phyloP scores from a whole-genome alignment of 2,113 vertebrate genomes.

The Stegastes partitus region DNA sequence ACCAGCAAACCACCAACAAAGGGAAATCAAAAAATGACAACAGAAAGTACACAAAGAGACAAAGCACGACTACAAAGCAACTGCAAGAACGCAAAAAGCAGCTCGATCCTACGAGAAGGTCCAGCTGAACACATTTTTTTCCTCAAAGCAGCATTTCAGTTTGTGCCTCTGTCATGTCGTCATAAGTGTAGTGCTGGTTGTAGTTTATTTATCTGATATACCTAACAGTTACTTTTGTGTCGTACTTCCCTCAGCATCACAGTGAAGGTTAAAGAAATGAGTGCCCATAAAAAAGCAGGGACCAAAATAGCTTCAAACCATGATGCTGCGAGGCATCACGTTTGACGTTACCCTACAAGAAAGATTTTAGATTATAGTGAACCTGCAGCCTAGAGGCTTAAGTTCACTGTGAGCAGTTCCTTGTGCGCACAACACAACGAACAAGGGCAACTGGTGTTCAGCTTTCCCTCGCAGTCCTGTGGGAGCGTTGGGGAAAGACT shows the following conservation, averaged over 20 bases:
- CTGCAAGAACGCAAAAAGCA: too few relatives aligned
- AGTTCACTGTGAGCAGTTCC: slow-evolving; percentile 7
- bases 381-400: slow-evolving; percentile 12
- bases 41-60: not conserved
- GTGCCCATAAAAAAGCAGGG: not conserved
- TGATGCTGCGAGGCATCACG: not conserved
- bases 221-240: too few relatives aligned
- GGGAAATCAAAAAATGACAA: not conserved
- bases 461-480: slow-evolving; percentile 29
- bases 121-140: too few relatives aligned
- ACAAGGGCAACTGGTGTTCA: slow-evolving; percentile 60
- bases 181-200: too few relatives aligned
- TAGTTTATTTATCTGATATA: too few relatives aligned
- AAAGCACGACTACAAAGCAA: not conserved
- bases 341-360: not conserved
- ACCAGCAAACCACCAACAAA: not conserved
- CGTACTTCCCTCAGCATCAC: not conserved
- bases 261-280: not conserved
- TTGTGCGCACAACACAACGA: slow-evolving; percentile 12
- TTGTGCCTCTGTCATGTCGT: too few relatives aligned
- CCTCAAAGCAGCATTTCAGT: too few relatives aligned
- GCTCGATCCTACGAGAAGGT: too few relatives aligned
- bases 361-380: not conserved
- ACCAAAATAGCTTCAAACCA: not conserved
- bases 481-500: slow-evolving; percentile 50